These are phyloP conservation scores for Temnothorax curvispinosus DNA, from an alignment of 1,140 invertebrate species.

Conservation along the genomic window DNA sequence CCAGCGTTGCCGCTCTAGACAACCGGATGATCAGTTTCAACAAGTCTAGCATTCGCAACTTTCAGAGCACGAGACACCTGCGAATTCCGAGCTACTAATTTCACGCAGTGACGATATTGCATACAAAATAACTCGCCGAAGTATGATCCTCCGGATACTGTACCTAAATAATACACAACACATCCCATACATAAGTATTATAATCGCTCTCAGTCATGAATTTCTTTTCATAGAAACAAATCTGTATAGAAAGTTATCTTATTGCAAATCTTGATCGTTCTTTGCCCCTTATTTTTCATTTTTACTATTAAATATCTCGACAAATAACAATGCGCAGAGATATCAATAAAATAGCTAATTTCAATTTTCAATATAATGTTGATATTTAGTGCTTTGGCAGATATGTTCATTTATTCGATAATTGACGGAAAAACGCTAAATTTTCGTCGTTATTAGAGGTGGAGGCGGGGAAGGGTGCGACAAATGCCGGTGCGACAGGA, in stretches of 20 bases:
- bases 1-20: conserved; percentile 34
- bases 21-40: conserved; percentile 44
- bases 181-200: neutral
- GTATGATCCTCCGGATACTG: neutral
- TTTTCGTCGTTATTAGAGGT: neutral
- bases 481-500: neutral
- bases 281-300: neutral
- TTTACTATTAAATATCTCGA: neutral
- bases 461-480: neutral
- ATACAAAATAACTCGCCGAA: conserved; percentile 48
- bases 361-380: neutral
- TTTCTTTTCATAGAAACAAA: neutral
- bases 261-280: neutral
- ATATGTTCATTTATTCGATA: neutral
- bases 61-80: conserved; percentile 31
- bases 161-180: conserved; percentile 9
- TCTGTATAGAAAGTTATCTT: neutral
- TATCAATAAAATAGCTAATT: conserved; percentile 2
- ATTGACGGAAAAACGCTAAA: neutral
- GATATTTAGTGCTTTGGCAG: neutral
- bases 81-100: conserved; percentile 42
- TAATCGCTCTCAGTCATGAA: neutral
- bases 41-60: conserved; percentile 28
- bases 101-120: conserved; percentile 13
- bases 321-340: neutral